These are phyloP conservation scores for Drosophila funebris DNA, from an alignment of 1,140 invertebrate species.

Conservation along the genomic window DNA sequence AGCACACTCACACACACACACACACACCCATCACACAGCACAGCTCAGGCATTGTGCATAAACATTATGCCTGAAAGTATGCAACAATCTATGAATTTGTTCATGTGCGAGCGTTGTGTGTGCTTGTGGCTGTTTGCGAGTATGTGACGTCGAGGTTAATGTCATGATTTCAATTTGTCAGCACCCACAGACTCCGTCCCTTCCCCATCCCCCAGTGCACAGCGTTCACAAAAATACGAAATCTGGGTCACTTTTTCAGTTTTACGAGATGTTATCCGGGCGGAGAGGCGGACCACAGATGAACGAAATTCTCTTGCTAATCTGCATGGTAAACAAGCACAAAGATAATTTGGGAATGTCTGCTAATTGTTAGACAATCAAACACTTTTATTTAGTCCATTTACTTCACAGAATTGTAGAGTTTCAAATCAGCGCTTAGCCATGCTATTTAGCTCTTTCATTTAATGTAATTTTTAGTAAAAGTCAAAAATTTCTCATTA, in stretches of 20 bases:
- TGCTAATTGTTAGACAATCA: conserved; percentile 66
- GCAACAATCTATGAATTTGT: conserved; percentile 48
- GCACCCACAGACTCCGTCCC: conserved; percentile 6
- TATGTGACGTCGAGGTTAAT: conserved; percentile 51
- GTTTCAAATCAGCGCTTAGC: background rate
- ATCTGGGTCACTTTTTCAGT: conserved; percentile 45
- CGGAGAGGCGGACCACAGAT: background rate
- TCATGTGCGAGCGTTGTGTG: conserved; percentile 26
- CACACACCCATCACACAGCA: conserved; percentile 10
- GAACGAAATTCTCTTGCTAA: conserved; percentile 30
- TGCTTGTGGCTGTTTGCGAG: conserved; percentile 10
- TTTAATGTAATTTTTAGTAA: too few species aligned
- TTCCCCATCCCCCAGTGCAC: background rate
- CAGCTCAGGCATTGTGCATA: conserved; percentile 50
- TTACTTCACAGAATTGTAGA: conserved; percentile 36
- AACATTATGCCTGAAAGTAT: conserved; percentile 69
- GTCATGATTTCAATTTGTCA: conserved; percentile 72
- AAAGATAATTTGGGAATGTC: conserved; percentile 29
- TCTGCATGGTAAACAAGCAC: conserved; percentile 6
- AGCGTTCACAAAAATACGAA: conserved; percentile 17
- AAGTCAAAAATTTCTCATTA: too few species aligned
- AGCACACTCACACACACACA: conserved; percentile 32
- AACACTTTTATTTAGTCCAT: conserved; percentile 47
- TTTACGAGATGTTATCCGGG: conserved; percentile 12
- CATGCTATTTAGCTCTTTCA: too few species aligned